phyloP scores from a whole-genome alignment of 1,140 invertebrate genomes.

The Micrasema longulum region DNA sequence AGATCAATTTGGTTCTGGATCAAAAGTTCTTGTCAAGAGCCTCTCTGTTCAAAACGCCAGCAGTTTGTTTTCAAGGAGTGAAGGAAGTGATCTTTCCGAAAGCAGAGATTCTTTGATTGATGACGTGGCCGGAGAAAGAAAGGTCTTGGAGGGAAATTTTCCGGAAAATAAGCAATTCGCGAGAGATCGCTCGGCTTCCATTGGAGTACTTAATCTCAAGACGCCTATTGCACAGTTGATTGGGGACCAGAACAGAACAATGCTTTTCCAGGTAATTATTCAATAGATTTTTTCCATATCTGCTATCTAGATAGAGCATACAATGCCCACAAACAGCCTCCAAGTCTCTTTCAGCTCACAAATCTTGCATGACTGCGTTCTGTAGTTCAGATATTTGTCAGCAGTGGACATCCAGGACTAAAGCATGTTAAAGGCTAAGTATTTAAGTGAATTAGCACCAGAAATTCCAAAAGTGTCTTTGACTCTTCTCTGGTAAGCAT shows the following conservation, averaged over 20 bases:
- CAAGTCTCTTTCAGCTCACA: too few species aligned
- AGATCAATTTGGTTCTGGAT: not conserved
- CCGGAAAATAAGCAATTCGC: conserved; percentile 64
- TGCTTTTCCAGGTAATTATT: conserved; percentile 83
- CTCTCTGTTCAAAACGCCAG: not conserved
- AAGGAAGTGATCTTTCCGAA: conserved; percentile 21
- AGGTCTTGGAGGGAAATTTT: conserved; percentile 46
- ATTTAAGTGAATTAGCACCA: too few species aligned
- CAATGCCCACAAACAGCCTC: too few species aligned
- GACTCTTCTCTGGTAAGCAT: too few species aligned
- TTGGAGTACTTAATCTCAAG: conserved; percentile 69
- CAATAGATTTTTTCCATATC: too few species aligned
- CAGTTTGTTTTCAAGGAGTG: conserved; percentile 26
- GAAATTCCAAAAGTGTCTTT: too few species aligned
- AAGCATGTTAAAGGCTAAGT: too few species aligned
- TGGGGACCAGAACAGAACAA: conserved; percentile 88
- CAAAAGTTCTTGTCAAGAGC: not conserved
- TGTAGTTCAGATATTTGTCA: too few species aligned
- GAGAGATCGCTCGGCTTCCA: conserved; percentile 70
- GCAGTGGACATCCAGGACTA: too few species aligned
- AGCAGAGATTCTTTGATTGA: conserved; percentile 46
- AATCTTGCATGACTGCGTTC: too few species aligned
- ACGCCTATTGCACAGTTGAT: conserved; percentile 65
- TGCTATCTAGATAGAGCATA: too few species aligned
- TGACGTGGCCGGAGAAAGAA: conserved; percentile 14